Base-by-base conservation (phyloP, 2,888 invertebrate species). In the Hirudinaria manillensis region DNA sequence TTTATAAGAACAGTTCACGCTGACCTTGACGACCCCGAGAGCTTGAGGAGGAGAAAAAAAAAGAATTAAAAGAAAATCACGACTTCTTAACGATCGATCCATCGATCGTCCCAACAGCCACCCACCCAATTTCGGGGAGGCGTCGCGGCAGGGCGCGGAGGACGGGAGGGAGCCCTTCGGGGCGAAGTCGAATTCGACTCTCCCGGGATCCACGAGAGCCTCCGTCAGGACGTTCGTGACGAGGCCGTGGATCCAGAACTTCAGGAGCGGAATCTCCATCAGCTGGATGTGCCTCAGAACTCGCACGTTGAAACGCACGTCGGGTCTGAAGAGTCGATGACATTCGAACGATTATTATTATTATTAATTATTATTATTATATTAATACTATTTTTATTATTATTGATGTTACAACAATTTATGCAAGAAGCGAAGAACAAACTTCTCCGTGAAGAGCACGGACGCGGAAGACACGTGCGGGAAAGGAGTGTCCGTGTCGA, bases 241-340 rank as follows among this genome's bases (percentile, higher is more conserved):
- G 70, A 88, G 85, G 7, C 86, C 85, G 79, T 88, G 87, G 75
- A 88, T 86, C 88, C 88, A 88, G 66, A 86, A 85, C 79, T 88
- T 88, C 38, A 88, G 83, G 55, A 88, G 80, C 4, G 88, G 88
- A 75, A 88, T 85, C 78, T 88, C 88, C 87, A 88, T 88, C 84
- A 88, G 84, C 79, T 88, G 87, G 24, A 88, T 83, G 4, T 86
- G 82, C 80, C 84, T 83, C 72, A 88, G 80, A 51, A 87, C 83
- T 51, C 86, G 84, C 68, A 88, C 84, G 80, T 86, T 87, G 82
- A 88, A 88, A 86, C 87, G 87, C 34, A 88, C 87, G 77, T 88
- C 86, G 51, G 88, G 88, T 66, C 85, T 85, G 78, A 27, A 79
- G 38, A n/a, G n/a, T n/a, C n/a, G n/a, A 45, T 38, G 19, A 70